phyloP scores from a whole-genome alignment of 2,113 vertebrate species.

The Climacteris rufus region DNA sequence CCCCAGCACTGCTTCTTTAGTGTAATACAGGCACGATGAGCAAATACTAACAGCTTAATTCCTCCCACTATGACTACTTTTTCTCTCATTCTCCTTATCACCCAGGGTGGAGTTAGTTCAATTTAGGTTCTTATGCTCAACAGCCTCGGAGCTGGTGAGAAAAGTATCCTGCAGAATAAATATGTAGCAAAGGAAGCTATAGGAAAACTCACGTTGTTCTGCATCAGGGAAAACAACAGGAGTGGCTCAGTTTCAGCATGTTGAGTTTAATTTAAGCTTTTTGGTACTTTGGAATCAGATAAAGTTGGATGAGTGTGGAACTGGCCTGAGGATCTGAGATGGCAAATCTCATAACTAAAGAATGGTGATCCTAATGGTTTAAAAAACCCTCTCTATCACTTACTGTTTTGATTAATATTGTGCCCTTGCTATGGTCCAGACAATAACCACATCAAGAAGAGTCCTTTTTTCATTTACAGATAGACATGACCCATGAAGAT shows the following conservation, averaged over 20 bases:
- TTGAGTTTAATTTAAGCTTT: neutral
- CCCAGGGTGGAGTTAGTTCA: neutral
- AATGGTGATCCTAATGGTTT: neutral
- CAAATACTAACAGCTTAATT: neutral
- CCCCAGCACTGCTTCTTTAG: neutral
- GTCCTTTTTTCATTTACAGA: conserved; percentile 19
- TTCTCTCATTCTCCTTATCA: neutral
- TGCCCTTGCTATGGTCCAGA: neutral
- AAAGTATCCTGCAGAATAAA: neutral
- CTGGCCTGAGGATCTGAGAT: neutral
- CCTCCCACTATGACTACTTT: neutral
- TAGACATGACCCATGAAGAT: neutral
- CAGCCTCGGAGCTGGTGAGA: neutral
- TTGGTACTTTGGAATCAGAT: neutral
- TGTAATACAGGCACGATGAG: fast-evolving
- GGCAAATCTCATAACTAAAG: neutral
- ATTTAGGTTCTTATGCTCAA: neutral
- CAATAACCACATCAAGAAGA: conserved; percentile 6
- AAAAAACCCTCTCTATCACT: neutral
- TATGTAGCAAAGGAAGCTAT: neutral
- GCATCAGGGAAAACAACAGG: neutral
- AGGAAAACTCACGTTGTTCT: neutral
- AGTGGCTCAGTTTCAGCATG: neutral
- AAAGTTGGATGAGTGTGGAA: neutral
- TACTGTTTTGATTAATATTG: neutral